A percentile compares a stretch with the other conserved stretches of the same genome.
Conservation (phyloP, 2,797 vertebrate species). For the Megalops cyprinoides region DNA sequence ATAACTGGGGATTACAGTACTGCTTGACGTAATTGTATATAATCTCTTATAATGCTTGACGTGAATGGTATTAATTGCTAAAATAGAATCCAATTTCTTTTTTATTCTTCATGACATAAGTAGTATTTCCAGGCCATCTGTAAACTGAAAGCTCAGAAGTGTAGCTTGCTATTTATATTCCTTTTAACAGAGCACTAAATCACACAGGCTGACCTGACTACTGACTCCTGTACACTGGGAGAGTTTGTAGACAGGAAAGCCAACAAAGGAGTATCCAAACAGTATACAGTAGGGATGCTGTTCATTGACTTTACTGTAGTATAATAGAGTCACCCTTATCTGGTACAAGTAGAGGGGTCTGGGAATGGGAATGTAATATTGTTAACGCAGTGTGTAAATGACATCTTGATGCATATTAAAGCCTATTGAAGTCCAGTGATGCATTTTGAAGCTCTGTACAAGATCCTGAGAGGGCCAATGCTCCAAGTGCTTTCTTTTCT, state of each 20-base stretch:
- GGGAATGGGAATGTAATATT: background rate
- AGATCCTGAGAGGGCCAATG: background rate
- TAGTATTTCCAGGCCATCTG: background rate
- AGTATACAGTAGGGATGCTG: background rate
- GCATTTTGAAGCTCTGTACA: background rate
- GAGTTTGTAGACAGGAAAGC: background rate
- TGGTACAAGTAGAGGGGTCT: background rate
- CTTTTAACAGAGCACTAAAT: background rate
- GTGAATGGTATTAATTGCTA: constrained; percentile 25
- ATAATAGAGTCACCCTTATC: background rate
- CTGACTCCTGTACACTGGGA: background rate
- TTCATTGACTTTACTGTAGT: background rate
- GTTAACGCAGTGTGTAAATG: background rate
- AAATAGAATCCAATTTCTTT: constrained; percentile 23
- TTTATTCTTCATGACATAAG: background rate
- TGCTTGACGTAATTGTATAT: constrained; percentile 36
- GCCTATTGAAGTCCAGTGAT: background rate
- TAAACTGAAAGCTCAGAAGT: background rate
- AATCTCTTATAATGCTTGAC: constrained; percentile 41
- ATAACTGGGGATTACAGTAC: constrained; percentile 41
- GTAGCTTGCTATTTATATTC: background rate
- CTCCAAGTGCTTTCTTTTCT: background rate
- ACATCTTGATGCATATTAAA: too few relatives aligned
- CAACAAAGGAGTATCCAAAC: background rate
- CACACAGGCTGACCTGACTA: background rate